Percentiles rank a stretch among this genome's conserved stretches.
phyloP scores from a whole-genome alignment of 2,888 invertebrate species.

The Ceraclea dissimilis region DNA sequence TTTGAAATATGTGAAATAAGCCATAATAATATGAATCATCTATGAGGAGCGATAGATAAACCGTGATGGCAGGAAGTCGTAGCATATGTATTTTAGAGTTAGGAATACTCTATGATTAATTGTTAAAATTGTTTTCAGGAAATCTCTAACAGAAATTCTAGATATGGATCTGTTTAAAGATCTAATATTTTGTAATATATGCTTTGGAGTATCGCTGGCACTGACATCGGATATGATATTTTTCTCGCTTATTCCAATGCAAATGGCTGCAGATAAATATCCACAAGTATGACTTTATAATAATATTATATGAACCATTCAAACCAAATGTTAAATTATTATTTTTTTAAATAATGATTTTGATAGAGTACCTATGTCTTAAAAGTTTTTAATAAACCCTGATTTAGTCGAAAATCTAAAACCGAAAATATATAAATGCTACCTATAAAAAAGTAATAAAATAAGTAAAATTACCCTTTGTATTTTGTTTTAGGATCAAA shows the following conservation, averaged over 20 bases:
- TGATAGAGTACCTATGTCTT: no score
- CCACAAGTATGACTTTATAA: conserved; percentile 32
- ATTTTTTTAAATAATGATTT: no score
- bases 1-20: no score
- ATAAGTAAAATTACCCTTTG: no score
- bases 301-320: background rate
- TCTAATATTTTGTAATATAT: conserved; percentile 58
- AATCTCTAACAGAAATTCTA: conserved; percentile 50
- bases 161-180: conserved; percentile 57
- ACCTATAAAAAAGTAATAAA: no score
- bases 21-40: no score
- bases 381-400: no score
- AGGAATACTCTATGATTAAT: no score
- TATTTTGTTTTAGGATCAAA: conserved; percentile 36
- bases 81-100: no score
- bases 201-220: conserved; percentile 59
- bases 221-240: conserved; percentile 65
- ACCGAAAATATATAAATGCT: no score
- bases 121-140: conserved; percentile 40
- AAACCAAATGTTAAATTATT: no score
- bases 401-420: no score
- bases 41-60: background rate
- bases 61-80: background rate
- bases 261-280: conserved; percentile 49
- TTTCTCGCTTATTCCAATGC: conserved; percentile 59